Base-by-base conservation (phyloP, 2,888 invertebrate genomes). In the Charanyca ferruginea region DNA sequence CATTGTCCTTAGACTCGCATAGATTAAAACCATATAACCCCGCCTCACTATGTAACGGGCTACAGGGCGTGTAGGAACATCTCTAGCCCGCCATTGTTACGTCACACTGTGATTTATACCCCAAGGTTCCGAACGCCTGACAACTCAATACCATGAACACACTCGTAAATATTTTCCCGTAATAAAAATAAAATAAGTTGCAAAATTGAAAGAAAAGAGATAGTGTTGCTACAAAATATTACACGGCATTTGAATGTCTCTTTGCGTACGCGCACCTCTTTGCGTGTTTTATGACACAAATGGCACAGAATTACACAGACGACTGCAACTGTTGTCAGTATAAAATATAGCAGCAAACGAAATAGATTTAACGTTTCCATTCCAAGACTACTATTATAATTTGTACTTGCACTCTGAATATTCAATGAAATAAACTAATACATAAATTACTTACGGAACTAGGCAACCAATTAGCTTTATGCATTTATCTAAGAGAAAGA, bases 21-120 rank as follows among this genome's bases (percentile, higher is more conserved):
- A 83, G 61, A 84, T 80, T 83, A 81, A 71, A 82, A 71, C 73
- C 66, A 47, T 49, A 66, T 51, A 66, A 59, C 72, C 51, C 61
- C 71, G 67, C 79, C 68, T 72, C 62, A 64, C 69, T 51, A 62
- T 63, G 67, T 72, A 81, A 83, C 73, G 69, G 75, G 66, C 49
- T 60, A 16, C 57, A 62, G 75, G 78, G 83, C 78, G 78, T 80
- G 78, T 63, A 66, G 53, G 73, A 67, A 83, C 83, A 84, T 84
- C 82, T 76, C 75, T 68, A 59, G 67, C 63, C 13, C 20, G n/a
- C 81, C 72, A 87, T 88, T 88, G 86, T 88, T 64, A 81, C 78
- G 85, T 87, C 88, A 74, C 73, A 35, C 5, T 22, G 62, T 84
- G 86, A 88, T 87, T 86, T 86, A 88, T 83, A 67, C 38, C 23